These are phyloP conservation scores for Platycercus adscitus DNA, from an alignment of 2,113 vertebrate species.

Conservation along the genomic window DNA sequence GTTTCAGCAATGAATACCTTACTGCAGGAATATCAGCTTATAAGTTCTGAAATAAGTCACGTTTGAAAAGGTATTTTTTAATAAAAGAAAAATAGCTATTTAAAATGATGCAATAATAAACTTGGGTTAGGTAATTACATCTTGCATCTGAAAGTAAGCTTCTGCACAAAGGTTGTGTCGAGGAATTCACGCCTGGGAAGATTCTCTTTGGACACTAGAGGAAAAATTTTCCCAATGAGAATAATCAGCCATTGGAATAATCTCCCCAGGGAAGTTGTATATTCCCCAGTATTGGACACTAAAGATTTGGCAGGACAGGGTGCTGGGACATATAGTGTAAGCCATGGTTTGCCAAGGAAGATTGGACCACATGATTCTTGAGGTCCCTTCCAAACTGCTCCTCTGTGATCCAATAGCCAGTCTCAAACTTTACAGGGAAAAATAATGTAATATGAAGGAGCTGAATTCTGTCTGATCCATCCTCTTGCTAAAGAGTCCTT, in stretches of 20 bases:
- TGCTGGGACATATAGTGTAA: not conserved
- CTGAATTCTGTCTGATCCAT: not conserved
- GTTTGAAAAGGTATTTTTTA: not conserved
- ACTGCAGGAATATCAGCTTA: not conserved
- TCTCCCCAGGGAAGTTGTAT: not conserved
- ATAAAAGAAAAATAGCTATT: not conserved
- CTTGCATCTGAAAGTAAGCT: not conserved
- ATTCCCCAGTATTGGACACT: not conserved
- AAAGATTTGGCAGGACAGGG: not conserved
- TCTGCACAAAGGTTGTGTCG: accelerated
- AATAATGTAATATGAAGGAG: not conserved
- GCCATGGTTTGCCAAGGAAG: not conserved
- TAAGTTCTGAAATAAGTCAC: not conserved
- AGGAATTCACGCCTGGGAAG: not conserved
- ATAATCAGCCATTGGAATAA: not conserved
- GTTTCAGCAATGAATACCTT: not conserved
- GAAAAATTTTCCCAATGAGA: not conserved
- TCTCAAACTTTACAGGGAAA: not conserved
- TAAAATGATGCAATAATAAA: not conserved
- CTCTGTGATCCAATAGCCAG: not conserved
- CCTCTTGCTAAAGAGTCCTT: not conserved
- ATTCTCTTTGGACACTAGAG: not conserved
- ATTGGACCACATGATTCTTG: not conserved
- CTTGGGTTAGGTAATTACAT: not conserved
- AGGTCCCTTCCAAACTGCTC: not conserved